A percentile compares a stretch with the other conserved stretches of the same genome.
Evolutionary conservation across 2,113 vertebrate species (phyloP).

Genomic region (Burhinus oedicnemus): DNA sequence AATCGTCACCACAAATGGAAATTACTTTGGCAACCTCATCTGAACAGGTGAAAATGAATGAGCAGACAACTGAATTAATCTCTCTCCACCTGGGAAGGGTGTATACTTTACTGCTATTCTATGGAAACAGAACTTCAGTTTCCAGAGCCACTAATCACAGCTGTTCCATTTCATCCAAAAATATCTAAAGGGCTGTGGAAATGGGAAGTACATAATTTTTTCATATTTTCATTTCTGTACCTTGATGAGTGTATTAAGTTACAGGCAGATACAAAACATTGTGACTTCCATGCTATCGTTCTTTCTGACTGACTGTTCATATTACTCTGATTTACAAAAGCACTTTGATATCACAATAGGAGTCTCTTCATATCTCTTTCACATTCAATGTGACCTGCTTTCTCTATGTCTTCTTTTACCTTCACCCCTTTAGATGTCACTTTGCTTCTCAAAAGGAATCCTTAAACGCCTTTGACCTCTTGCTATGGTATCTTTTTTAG

Average conservation of each 20-base stretch:
- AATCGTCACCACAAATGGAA: neutral
- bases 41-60: neutral
- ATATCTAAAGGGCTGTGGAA: neutral
- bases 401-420: neutral
- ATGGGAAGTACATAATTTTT: neutral
- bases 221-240: neutral
- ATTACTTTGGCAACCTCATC: neutral
- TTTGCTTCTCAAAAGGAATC: neutral
- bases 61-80: neutral
- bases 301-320: neutral
- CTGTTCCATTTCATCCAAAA: neutral
- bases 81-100: neutral
- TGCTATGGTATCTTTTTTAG: neutral
- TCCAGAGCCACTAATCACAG: neutral
- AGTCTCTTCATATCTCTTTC: neutral
- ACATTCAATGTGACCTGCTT: conserved; percentile 16
- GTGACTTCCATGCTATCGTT: neutral
- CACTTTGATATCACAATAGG: neutral
- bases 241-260: neutral
- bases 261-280: neutral
- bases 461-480: neutral
- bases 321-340: neutral
- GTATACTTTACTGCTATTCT: neutral
- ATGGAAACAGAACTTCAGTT: neutral
- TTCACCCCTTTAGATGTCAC: neutral